Evolutionary conservation across 2,113 vertebrate genomes (phyloP).

Genomic region (Phyllostomus discolor): DNA sequence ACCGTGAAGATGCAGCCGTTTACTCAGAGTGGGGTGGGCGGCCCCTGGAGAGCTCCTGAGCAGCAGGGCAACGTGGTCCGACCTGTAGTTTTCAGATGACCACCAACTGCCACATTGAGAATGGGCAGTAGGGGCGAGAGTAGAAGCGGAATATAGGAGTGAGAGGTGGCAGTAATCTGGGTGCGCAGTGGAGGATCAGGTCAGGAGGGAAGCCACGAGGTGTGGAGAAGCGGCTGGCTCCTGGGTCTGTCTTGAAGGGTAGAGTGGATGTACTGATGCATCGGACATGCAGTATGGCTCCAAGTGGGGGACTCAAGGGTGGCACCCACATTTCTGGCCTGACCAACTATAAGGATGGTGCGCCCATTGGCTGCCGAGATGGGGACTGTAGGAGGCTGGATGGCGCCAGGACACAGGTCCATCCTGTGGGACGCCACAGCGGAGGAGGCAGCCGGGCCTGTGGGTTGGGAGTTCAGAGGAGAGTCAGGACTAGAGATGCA

Average conservation of each 20-base stretch:
- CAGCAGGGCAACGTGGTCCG: too few species aligned
- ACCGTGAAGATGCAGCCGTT: background rate
- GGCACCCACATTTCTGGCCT: background rate
- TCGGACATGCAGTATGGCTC: background rate
- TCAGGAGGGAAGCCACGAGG: background rate
- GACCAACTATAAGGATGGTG: background rate
- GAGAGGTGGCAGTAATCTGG: accelerated
- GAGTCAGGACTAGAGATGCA: background rate
- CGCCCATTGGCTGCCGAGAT: background rate
- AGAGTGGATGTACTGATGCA: background rate
- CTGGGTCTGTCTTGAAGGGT: background rate
- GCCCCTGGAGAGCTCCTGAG: background rate
- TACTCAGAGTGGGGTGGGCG: background rate
- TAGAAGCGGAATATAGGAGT: background rate
- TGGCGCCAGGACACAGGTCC: background rate
- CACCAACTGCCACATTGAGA: background rate
- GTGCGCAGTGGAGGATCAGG: accelerated
- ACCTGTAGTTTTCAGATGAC: background rate
- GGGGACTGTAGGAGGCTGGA: background rate
- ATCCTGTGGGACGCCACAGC: too few species aligned
- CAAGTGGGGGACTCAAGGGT: background rate
- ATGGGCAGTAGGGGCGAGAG: background rate
- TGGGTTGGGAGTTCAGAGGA: background rate
- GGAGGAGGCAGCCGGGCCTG: background rate
- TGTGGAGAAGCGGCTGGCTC: background rate